Evolutionary conservation across 2,888 invertebrate species (phyloP), one percentile per base, ranked within the genome.

Genomic region (Punctoribates punctum): DNA sequence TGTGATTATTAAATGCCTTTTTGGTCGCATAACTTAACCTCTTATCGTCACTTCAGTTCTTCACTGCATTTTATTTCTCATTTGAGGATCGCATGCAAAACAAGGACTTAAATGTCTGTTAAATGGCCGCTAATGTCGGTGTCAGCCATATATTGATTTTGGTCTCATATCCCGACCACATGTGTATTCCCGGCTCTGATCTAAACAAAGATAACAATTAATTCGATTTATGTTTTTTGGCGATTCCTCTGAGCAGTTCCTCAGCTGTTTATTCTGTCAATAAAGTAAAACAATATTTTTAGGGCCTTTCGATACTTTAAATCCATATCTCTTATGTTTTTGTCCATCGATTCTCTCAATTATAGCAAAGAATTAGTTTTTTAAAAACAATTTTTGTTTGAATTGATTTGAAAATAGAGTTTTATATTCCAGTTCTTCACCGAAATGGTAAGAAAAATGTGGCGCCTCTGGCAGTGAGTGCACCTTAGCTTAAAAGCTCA

Each of bases 11-110:
- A 46, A 73, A 73, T 25, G 73, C 46, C 70, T 17, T 65, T 65
- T 65, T 65, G 65, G 17, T 65, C 27, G 65, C 65, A 65, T 65
- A 65, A 29, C 65, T 65, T 65, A 65, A 65, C 65, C 65, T 29
- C 60, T 60, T 60, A 60, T 60, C 60, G 60, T 60, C 60, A 60
- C 60, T 60, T 60, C 60, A 60, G 27, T 48, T 48, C 48, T 48
- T 48, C 9, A 48, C 15, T 48, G 17, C 42, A 42, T 42, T n/a
- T n/a, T n/a, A n/a, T n/a, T n/a, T n/a, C 9, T 5, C 15, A 8
- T 60, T 60, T 60, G 60, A 60, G 23, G 20, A 60, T 60, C 27
- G 60, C 20, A 60, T 60, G 60, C 25, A 5, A 60, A 60, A 60
- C 27, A 60, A 60, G 5, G 23, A 20, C 8, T 23, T 48, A 48